These are phyloP conservation scores for Sphenodon punctatus DNA, from an alignment of 2,797 vertebrate genomes.

Conservation along the genomic window DNA sequence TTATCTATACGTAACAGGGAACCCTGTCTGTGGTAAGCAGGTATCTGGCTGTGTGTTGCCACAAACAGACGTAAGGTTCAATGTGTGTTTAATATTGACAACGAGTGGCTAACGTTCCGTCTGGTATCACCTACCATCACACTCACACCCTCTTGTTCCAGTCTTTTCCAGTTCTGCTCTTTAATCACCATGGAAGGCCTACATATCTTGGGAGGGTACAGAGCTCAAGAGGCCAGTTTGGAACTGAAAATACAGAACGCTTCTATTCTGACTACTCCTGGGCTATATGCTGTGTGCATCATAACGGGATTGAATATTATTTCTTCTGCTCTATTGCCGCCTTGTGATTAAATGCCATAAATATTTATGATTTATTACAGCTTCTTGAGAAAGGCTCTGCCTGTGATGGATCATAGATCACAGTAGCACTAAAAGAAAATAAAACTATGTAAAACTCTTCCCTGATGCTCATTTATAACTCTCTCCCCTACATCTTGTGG, in stretches of 20 bases:
- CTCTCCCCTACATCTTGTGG: not conserved
- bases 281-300: conserved; percentile 16
- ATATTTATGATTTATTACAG: conserved; percentile 69
- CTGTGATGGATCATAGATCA: conserved; percentile 58
- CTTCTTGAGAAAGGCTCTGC: conserved; percentile 51
- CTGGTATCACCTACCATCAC: too few species aligned
- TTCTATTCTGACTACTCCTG: not conserved
- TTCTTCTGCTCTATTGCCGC: conserved; percentile 43
- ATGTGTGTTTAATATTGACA: too few species aligned
- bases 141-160: not conserved
- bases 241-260: not conserved
- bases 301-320: conserved; percentile 41
- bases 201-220: not conserved
- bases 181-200: not conserved
- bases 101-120: too few species aligned
- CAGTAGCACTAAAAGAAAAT: conserved; percentile 47
- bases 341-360: conserved; percentile 68
- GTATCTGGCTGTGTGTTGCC: too few species aligned
- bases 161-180: not conserved
- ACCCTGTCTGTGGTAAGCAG: too few species aligned
- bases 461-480: conserved; percentile 2
- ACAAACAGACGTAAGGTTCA: too few species aligned
- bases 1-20: too few species aligned
- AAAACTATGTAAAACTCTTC: conserved; percentile 44
- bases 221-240: not conserved